These are phyloP conservation scores for Pristiophorus japonicus DNA, from an alignment of 2,113 vertebrate species.

Conservation along the genomic window DNA sequence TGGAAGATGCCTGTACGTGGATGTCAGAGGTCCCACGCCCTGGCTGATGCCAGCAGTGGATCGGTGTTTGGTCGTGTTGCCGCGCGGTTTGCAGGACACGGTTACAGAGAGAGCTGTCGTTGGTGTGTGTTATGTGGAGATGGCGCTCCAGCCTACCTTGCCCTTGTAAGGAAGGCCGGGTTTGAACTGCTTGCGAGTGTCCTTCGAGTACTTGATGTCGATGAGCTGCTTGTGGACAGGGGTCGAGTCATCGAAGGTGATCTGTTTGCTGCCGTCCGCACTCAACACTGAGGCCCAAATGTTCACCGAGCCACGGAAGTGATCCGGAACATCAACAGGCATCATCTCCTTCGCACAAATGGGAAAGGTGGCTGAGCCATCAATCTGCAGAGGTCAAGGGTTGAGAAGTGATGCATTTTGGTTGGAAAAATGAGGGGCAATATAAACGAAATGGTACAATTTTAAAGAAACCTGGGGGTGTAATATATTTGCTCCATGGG, in stretches of 20 bases:
- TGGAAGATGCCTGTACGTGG: no score
- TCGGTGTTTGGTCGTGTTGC: not conserved
- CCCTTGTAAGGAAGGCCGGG: slow-evolving; percentile 83
- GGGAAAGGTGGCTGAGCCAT: slow-evolving; percentile 70
- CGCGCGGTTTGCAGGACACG: no score
- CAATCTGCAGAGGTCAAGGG: slow-evolving; percentile 57
- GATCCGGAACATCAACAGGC: slow-evolving; percentile 76
- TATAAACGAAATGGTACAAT: not conserved
- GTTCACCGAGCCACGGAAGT: slow-evolving; percentile 78
- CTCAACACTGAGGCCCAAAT: slow-evolving; percentile 78
- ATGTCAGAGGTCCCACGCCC: no score
- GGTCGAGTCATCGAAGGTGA: slow-evolving; percentile 78
- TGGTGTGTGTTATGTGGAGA: not conserved
- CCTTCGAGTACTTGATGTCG: slow-evolving; percentile 80
- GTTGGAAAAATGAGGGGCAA: not conserved
- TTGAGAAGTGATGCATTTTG: not conserved
- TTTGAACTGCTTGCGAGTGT: slow-evolving; percentile 88
- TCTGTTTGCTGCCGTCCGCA: slow-evolving; percentile 74
- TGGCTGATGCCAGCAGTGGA: not conserved
- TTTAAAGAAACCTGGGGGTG: not conserved
- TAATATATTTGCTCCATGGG: no score
- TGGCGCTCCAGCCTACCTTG: slow-evolving; percentile 58
- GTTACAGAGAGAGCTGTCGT: not conserved
- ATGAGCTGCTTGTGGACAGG: slow-evolving; percentile 85
- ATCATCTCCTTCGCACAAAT: slow-evolving; percentile 90